A percentile compares a stretch with the other conserved stretches of the same genome.
Conservation (phyloP, 2,113 vertebrate genomes). For the Meleagris gallopavo region DNA sequence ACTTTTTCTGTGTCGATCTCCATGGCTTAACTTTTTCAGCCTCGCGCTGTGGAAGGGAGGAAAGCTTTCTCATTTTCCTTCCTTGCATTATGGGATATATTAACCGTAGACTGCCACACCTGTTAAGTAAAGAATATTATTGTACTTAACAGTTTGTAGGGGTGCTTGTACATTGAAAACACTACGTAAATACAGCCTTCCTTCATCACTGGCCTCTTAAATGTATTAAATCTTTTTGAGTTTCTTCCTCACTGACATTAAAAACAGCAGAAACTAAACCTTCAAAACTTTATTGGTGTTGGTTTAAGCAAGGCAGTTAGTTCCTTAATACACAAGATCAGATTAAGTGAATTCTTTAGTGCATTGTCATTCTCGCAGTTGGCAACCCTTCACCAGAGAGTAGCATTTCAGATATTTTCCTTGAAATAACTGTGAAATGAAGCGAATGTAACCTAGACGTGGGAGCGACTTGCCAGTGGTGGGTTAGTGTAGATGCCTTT, state of each 20-base stretch:
- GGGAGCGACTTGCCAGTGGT: neutral
- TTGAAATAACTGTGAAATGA: neutral
- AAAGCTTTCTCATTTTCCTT: neutral
- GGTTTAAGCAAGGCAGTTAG: neutral
- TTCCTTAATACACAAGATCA: neutral
- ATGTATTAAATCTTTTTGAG: neutral
- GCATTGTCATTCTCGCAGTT: neutral
- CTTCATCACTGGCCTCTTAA: neutral
- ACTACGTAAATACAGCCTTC: neutral
- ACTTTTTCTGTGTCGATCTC: neutral
- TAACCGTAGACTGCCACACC: neutral
- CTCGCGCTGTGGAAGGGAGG: neutral
- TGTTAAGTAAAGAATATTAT: neutral
- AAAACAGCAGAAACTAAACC: neutral
- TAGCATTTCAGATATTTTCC: neutral
- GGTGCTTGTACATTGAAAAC: neutral
- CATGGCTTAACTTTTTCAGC: neutral
- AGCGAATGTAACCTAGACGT: neutral
- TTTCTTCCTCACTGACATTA: neutral
- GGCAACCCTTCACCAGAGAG: neutral
- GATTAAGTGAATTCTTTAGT: neutral
- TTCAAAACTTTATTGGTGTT: neutral
- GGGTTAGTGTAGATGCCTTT: neutral
- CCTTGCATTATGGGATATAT: neutral
- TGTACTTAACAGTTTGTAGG: neutral